phyloP scores from a whole-genome alignment of 2,113 vertebrate genomes.

The Theristicus caerulescens region DNA sequence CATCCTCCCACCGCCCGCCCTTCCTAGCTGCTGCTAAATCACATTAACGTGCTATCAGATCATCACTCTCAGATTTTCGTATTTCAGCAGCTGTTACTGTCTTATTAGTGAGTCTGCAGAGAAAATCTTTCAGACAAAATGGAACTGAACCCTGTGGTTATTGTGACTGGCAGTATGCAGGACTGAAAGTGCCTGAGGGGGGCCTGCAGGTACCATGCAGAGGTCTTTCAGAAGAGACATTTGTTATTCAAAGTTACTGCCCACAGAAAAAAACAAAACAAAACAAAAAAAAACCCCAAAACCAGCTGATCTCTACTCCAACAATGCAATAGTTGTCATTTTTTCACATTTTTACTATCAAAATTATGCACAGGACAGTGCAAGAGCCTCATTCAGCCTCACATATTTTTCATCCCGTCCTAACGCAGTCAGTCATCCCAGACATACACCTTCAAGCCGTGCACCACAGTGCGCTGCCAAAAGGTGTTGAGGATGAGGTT shows the following conservation, averaged over 20 bases:
- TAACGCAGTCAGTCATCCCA: background rate
- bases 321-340: background rate
- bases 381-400: accelerated
- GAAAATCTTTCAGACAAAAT: conserved; percentile 42
- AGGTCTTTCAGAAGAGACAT: conserved; percentile 11
- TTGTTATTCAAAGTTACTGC: conserved; percentile 24
- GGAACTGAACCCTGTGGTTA: background rate
- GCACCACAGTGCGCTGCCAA: background rate
- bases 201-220: background rate
- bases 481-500: background rate
- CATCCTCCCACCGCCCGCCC: background rate
- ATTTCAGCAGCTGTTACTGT: conserved; percentile 50
- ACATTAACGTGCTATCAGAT: conserved; percentile 44
- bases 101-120: conserved; percentile 37
- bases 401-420: background rate
- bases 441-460: accelerated
- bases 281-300: too few species aligned
- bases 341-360: background rate
- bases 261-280: too few species aligned
- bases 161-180: conserved; percentile 11
- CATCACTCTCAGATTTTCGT: conserved; percentile 4
- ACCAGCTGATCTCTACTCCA: background rate
- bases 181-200: conserved; percentile 9
- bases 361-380: background rate
- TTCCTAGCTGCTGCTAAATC: background rate